phyloP scores from a whole-genome alignment of 2,113 vertebrate species.

The Dunckerocampus dactyliophorus region DNA sequence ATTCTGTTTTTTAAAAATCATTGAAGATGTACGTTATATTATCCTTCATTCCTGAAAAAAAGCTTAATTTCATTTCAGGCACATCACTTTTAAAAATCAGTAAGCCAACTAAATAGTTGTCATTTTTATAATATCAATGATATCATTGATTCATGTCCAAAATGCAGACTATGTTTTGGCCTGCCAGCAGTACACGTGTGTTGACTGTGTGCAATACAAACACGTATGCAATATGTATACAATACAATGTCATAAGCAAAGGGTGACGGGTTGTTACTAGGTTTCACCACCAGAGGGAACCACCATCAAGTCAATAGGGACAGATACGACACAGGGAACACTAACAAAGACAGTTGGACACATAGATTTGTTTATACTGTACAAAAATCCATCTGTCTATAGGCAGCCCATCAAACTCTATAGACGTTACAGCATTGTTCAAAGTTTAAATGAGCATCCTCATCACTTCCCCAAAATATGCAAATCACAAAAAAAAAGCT shows the following conservation, averaged over 20 bases:
- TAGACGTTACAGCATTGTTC: neutral
- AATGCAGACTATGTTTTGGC: neutral
- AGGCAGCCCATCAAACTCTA: conserved; percentile 34
- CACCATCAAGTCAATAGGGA: conserved; percentile 51
- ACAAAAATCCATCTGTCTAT: conserved; percentile 18
- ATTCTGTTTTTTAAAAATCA: too few species aligned
- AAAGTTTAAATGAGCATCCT: too few species aligned
- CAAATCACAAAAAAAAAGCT: too few species aligned
- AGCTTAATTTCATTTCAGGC: too few species aligned
- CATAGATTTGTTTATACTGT: conserved; percentile 11
- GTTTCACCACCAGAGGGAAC: conserved; percentile 54
- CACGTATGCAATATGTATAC: neutral
- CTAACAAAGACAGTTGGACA: conserved; percentile 11
- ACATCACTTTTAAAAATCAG: too few species aligned
- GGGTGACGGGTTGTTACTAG: conserved; percentile 9
- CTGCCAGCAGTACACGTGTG: neutral
- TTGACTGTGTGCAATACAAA: neutral
- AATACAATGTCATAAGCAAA: neutral
- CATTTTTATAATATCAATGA: neutral
- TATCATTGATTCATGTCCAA: neutral
- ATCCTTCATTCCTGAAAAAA: too few species aligned
- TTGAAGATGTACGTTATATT: too few species aligned
- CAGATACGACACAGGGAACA: conserved; percentile 15
- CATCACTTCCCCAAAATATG: too few species aligned
- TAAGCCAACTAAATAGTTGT: neutral